These are phyloP conservation scores for Manis javanica DNA, from an alignment of 2,797 vertebrate species.

Conservation along the genomic window DNA sequence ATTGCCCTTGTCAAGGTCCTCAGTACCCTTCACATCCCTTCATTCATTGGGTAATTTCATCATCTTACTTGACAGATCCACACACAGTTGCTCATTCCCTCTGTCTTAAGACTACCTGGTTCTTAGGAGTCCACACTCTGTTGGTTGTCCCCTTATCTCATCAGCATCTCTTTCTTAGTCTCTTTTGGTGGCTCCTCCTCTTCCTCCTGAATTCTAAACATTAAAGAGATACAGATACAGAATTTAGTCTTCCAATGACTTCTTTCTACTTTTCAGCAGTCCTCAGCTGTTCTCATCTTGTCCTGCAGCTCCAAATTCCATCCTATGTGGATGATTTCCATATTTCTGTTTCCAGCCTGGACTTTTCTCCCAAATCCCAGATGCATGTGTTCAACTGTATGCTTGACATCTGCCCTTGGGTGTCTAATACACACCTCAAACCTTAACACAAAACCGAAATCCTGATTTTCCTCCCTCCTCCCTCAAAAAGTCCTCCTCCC, in stretches of 20 bases:
- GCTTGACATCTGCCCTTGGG: neutral
- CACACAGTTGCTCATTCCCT: neutral
- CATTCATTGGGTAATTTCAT: neutral
- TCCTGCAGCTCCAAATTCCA: neutral
- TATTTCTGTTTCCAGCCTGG: conserved; percentile 25
- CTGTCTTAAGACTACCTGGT: neutral
- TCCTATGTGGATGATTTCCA: neutral
- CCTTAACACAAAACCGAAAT: neutral
- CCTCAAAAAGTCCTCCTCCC: neutral
- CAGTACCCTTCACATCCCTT: neutral
- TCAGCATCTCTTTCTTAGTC: neutral
- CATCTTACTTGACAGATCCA: neutral
- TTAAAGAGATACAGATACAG: neutral
- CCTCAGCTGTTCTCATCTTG: conserved; percentile 25
- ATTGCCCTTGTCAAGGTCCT: neutral
- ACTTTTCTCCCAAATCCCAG: neutral
- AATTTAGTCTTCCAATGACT: neutral
- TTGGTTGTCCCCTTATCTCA: neutral
- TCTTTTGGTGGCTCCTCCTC: conserved; percentile 7
- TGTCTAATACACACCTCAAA: conserved; percentile 34
- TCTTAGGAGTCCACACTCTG: neutral
- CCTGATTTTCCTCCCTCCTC: neutral
- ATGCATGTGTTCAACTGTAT: neutral
- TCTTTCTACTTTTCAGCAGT: neutral
- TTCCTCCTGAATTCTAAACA: conserved; percentile 18